Base-by-base conservation (phyloP, 2,888 invertebrate species). In the Corythucha ciliata region DNA sequence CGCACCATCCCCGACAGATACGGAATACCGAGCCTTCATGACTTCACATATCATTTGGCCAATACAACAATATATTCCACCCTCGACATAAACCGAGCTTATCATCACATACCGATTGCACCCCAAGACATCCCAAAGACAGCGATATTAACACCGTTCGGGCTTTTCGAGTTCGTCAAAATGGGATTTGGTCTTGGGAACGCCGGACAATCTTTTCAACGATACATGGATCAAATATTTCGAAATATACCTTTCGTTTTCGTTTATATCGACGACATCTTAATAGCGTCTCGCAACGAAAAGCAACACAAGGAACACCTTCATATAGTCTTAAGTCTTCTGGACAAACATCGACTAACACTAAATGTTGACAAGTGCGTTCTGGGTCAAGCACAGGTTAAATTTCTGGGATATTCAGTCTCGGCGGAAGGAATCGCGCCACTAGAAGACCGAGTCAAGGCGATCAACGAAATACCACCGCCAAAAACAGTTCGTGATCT, bases 211-310 rank as follows among this genome's bases (percentile, higher is more conserved):
- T 59, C 60, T 1, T 61, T 61, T 47, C 64, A 65, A 37, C 49
- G 63, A n/a, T 59, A 59, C 32, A 61, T 65, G 27, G 57, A 64
- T 29, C 24, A 51, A 4, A 33, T 59, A 1, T 32, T 61, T 4
- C 49, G 53, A 1, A 57, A 7, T 5, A 2, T 60, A 48, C 57
- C 54, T 40, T 62, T 63, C 45, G 47, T 55, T 6, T 62, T 57
- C 42, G 34, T 49, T 1, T 67, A 63, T 49, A 56, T 66, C 1
- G 66, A 67, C 48, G 66, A 67, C 49, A 57, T 65, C 5, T 55
- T 65, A 4, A 53, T 66, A 1, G 60, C 60, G 8, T 60, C 61
- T 1, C 32, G 29, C 3, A 26, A 22, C 33, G 26, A n/a, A 12
- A 47, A 34, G 22, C 54, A 47, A n/a, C 62, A 64, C 26, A n/a